These are phyloP conservation scores for Nibea coibor DNA, from an alignment of 2,113 vertebrate species.

Conservation along the genomic window DNA sequence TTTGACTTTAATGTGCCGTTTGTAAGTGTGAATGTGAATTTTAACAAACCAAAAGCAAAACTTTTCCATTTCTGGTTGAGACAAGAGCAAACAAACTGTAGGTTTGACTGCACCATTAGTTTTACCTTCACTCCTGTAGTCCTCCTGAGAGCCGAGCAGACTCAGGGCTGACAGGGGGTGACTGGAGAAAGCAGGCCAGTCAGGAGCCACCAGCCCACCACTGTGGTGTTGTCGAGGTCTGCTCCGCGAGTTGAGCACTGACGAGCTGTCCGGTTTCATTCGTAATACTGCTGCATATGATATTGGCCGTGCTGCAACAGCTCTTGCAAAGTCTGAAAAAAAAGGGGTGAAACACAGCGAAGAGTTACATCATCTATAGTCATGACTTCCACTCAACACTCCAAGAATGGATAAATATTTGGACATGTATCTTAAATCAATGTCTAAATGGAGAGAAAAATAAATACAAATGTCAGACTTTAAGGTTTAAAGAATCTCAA, in stretches of 20 bases:
- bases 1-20: not conserved
- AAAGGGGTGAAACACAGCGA: not conserved
- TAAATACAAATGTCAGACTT: not conserved
- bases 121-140: slow-evolving; percentile 90
- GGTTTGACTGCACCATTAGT: slow-evolving; percentile 47
- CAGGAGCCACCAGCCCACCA: slow-evolving; percentile 77
- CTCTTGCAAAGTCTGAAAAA: slow-evolving; percentile 85
- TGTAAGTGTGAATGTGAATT: not conserved
- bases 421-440: not conserved
- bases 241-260: slow-evolving; percentile 83
- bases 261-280: slow-evolving; percentile 89
- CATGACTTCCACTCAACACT: not conserved
- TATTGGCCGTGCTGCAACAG: slow-evolving; percentile 85
- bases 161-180: slow-evolving; percentile 85
- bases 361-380: not conserved
- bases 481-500: not conserved
- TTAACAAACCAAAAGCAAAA: slow-evolving; percentile 20
- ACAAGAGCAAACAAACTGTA: slow-evolving; percentile 48
- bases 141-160: slow-evolving; percentile 88
- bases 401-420: not conserved
- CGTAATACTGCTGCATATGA: slow-evolving; percentile 90
- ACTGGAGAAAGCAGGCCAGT: slow-evolving; percentile 86
- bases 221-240: slow-evolving; percentile 83
- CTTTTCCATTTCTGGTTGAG: slow-evolving; percentile 15
- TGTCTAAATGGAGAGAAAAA: not conserved